Percentiles rank a stretch among this genome's conserved stretches.
phyloP scores from a whole-genome alignment of 2,888 invertebrate genomes.

The Dryobotodes eremita region DNA sequence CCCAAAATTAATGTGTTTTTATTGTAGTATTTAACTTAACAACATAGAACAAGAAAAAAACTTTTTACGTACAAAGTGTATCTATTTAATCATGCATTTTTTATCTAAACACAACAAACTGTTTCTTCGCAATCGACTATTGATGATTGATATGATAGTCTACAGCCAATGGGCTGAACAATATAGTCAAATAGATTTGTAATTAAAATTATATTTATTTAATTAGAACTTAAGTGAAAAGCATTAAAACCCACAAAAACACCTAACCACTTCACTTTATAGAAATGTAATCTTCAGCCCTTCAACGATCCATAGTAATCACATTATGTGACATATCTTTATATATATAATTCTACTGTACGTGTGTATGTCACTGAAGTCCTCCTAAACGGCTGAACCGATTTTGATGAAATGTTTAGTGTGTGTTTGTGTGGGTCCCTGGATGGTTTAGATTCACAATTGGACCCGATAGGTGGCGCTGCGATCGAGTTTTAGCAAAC shows the following conservation, averaged over 20 bases:
- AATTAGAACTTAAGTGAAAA: background rate
- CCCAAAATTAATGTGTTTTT: background rate
- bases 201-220: background rate
- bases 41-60: background rate
- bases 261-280: background rate
- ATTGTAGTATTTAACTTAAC: background rate
- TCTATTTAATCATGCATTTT: background rate
- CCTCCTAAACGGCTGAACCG: no score
- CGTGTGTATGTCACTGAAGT: no score
- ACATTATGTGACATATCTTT: background rate
- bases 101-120: background rate
- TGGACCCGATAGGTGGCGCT: no score
- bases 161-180: background rate
- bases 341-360: no score
- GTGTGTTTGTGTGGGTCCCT: no score
- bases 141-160: background rate
- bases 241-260: background rate
- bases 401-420: no score
- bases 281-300: background rate
- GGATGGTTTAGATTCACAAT: no score
- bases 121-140: background rate
- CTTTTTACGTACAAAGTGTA: background rate
- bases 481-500: no score
- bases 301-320: background rate
- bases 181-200: background rate